Evolutionary conservation across 2,888 invertebrate genomes (phyloP).

Genomic region (Octonoba sinensis): DNA sequence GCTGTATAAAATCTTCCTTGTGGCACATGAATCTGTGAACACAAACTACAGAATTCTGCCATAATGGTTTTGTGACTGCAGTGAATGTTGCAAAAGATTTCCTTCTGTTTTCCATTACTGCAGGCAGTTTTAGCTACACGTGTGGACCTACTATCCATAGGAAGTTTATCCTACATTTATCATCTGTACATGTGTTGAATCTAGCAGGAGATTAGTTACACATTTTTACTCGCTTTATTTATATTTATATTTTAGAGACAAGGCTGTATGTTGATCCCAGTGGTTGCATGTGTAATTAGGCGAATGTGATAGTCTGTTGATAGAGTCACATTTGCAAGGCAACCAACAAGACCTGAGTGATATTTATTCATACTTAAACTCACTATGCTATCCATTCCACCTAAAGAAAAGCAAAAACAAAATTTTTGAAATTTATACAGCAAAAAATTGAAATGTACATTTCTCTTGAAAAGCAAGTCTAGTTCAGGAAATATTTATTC

Average conservation of each 20-base stretch:
- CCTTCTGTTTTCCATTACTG: slow-evolving; percentile 15
- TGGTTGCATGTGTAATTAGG: slow-evolving; percentile 77
- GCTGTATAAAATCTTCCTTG: slow-evolving; percentile 64
- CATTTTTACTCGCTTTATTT: slow-evolving; percentile 16
- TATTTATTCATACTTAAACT: slow-evolving; percentile 76
- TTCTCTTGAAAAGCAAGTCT: not conserved
- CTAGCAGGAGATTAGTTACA: slow-evolving; percentile 54
- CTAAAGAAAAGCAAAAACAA: slow-evolving; percentile 73
- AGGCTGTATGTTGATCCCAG: slow-evolving; percentile 74
- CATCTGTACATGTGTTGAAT: slow-evolving; percentile 57
- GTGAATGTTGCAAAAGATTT: slow-evolving; percentile 21
- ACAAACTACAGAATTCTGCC: slow-evolving; percentile 64
- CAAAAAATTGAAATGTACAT: not conserved
- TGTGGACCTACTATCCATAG: slow-evolving; percentile 64
- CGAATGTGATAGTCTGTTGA: slow-evolving; percentile 83
- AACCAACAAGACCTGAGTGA: slow-evolving; percentile 82
- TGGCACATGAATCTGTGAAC: slow-evolving; percentile 63
- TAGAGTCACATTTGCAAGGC: slow-evolving; percentile 85
- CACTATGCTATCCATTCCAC: slow-evolving; percentile 84
- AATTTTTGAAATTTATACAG: not conserved
- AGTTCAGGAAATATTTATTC: slow-evolving; percentile 64
- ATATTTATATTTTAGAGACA: slow-evolving; percentile 68
- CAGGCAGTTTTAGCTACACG: slow-evolving; percentile 59
- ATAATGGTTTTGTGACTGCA: slow-evolving; percentile 49
- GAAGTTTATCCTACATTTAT: slow-evolving; percentile 58